Evolutionary conservation across 2,113 vertebrate genomes (phyloP).

Genomic region (Neolamprologus brichardi): DNA sequence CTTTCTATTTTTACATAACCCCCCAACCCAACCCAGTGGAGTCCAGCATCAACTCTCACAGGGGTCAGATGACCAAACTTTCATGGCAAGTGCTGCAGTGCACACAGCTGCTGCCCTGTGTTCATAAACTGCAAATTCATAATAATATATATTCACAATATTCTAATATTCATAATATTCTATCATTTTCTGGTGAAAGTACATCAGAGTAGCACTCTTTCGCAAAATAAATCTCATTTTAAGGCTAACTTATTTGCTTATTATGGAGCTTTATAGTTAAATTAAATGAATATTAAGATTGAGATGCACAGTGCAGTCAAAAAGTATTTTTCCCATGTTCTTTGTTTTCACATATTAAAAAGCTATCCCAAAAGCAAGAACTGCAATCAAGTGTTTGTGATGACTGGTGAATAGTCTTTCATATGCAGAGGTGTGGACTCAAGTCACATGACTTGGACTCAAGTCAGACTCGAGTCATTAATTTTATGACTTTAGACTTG

Average conservation of each 20-base stretch:
- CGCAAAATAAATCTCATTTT: not conserved
- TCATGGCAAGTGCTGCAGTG: not conserved
- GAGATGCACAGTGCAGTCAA: not conserved
- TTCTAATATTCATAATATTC: not conserved
- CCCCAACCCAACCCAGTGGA: not conserved
- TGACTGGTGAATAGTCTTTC: not conserved
- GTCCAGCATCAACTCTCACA: not conserved
- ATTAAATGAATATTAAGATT: not conserved
- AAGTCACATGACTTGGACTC: no score
- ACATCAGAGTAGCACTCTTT: not conserved
- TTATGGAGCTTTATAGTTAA: not conserved
- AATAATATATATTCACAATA: not conserved
- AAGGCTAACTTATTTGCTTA: not conserved
- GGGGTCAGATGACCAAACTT: not conserved
- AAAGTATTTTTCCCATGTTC: not conserved
- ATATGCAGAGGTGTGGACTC: not conserved
- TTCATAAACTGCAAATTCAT: not conserved
- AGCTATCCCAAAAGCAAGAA: not conserved
- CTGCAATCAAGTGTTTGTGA: not conserved
- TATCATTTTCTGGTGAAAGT: not conserved
- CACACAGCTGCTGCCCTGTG: slow-evolving; percentile 9
- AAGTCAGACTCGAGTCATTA: no score
- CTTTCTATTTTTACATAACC: not conserved
- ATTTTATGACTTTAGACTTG: no score
- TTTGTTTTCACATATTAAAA: not conserved